These are phyloP conservation scores for Scomber japonicus DNA, from an alignment of 2,113 vertebrate genomes.

Conservation along the genomic window DNA sequence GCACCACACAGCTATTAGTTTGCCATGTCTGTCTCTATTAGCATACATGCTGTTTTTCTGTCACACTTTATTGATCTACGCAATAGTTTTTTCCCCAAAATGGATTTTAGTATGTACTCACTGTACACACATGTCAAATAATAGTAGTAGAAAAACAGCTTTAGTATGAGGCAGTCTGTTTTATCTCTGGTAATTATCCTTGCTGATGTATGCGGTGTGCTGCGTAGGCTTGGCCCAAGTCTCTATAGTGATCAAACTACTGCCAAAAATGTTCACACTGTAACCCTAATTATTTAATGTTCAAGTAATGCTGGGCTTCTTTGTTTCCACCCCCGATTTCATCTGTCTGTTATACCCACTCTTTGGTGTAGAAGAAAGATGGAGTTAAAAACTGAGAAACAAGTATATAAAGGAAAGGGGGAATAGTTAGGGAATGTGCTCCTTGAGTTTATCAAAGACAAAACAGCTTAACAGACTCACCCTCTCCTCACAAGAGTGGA, in stretches of 20 bases:
- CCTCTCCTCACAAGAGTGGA: not conserved
- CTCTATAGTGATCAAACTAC: constrained; percentile 21
- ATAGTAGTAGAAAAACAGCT: not conserved
- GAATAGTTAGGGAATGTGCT: not conserved
- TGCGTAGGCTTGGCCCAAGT: constrained; percentile 7
- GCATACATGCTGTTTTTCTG: constrained; percentile 16
- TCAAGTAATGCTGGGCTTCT: constrained; percentile 14
- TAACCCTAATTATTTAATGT: constrained; percentile 24
- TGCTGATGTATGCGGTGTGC: constrained; percentile 14
- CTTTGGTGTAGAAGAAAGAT: constrained; percentile 10
- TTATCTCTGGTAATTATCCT: constrained; percentile 23
- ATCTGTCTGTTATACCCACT: not conserved
- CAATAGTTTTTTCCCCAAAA: constrained; percentile 12
- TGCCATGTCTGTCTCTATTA: constrained; percentile 4
- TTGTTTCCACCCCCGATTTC: constrained; percentile 7
- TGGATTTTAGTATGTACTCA: not conserved
- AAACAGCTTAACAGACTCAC: not conserved
- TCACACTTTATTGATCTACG: not conserved
- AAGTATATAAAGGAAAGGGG: too few species aligned
- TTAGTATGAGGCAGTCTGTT: not conserved
- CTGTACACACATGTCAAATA: not conserved
- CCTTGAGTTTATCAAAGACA: not conserved
- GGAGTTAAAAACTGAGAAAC: constrained; percentile 1
- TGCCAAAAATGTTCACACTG: constrained; percentile 12
- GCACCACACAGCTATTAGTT: constrained; percentile 3